Evolutionary conservation across 2,888 invertebrate genomes (phyloP), one percentile per base, ranked within the genome.

Genomic region (Endotricha flammealis): DNA sequence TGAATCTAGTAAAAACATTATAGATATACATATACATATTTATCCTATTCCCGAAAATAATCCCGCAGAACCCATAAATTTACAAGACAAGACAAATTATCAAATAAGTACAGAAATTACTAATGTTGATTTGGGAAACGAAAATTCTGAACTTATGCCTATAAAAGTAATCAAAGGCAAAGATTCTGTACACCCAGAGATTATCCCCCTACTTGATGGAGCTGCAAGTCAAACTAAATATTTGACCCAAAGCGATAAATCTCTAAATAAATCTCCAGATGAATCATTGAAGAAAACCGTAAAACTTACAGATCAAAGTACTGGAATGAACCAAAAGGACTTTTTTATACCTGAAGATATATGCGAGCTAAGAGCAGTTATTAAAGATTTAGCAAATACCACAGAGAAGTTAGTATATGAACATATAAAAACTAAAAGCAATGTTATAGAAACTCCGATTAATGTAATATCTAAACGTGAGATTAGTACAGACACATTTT

Each of bases 1-100:
- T 28, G 49, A 64, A 14, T 45, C 44, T 17, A 56, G 62, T 13
- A 67, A 53, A 24, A 65, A 75, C 36, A 52, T 79, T 8, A 69
- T 81, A 27, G 70, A 81, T 41, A 52, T 82, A 41, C 62, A 67
- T 28, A 52, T 82, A 3, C 78, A 73, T 39, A 45, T 78, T 0
- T 51, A 53, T 29, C 71, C 78, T 16, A 38, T 41, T 1, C 33
- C 37, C 31, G 53, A 53, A 23, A 38, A 41, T 16, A 36, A 41
- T 9, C 34, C 32, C 4, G 41, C 44, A 25, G 41, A 41, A 33
- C n/a, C n/a, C n/a, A n/a, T n/a, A n/a, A n/a, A n/a, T n/a, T n/a
- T n/a, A n/a, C n/a, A n/a, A n/a, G n/a, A n/a, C n/a, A n/a, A n/a
- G n/a, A n/a, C n/a, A n/a, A n/a, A n/a, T n/a, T n/a, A n/a, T n/a